phyloP scores from a whole-genome alignment of 64 coral and sea anemone species.

The Cladopsammia gracilis region DNA sequence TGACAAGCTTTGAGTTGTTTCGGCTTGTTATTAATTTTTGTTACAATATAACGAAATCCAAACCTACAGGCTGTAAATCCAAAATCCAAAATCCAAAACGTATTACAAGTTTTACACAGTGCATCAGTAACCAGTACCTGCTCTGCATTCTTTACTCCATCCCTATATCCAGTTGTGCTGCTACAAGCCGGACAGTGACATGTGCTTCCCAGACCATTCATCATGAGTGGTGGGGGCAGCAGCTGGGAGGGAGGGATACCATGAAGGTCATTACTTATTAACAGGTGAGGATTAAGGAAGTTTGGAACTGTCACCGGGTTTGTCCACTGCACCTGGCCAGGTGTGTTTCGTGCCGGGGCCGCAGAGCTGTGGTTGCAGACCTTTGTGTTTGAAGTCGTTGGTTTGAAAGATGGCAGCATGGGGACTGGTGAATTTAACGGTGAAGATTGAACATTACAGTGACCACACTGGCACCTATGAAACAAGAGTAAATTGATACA shows the following conservation, averaged over 20 bases:
- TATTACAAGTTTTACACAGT: not conserved
- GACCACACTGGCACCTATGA: slow-evolving; percentile 37
- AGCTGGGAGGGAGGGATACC: slow-evolving; percentile 19
- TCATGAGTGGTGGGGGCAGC: not conserved
- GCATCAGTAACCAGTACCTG: slow-evolving; percentile 3
- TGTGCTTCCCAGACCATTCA: slow-evolving; percentile 6
- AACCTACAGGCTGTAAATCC: no score
- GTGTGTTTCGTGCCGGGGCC: not conserved
- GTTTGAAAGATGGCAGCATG: slow-evolving; percentile 20
- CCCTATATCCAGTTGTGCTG: slow-evolving; percentile 15
- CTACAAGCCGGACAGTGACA: slow-evolving; percentile 22
- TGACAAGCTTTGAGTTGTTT: no score
- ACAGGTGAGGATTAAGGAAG: slow-evolving; percentile 13
- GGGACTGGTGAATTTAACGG: slow-evolving; percentile 29
- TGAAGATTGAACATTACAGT: slow-evolving; percentile 16
- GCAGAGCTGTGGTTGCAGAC: not conserved
- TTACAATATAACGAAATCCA: no score
- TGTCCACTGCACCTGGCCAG: slow-evolving; percentile 6
- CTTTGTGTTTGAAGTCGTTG: slow-evolving; percentile 4
- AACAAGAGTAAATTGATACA: not conserved
- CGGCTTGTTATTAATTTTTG: no score
- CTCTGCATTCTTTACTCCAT: not conserved
- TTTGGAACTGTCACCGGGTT: not conserved
- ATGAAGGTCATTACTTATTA: slow-evolving; percentile 33
- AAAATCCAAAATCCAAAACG: no score